Percentiles rank a stretch among this genome's conserved stretches.
Evolutionary conservation across 2,797 vertebrate genomes (phyloP).

Genomic region (Anomalospiza imberbis): DNA sequence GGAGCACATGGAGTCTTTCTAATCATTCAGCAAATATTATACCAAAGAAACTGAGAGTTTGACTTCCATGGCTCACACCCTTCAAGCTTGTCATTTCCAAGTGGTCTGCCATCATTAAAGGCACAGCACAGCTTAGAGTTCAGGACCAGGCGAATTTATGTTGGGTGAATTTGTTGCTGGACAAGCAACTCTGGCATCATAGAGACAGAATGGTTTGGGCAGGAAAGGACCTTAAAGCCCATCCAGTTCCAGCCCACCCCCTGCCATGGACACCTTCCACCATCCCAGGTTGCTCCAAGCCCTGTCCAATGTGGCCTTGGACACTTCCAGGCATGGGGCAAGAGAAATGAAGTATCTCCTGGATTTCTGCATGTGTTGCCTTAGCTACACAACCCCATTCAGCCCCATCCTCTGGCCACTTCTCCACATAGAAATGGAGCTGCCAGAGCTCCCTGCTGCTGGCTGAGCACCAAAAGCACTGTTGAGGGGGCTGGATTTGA

Average conservation of each 20-base stretch:
- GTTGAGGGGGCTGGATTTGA: background rate
- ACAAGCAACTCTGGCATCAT: background rate
- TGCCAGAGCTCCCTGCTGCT: background rate
- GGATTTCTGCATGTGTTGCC: background rate
- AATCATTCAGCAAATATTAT: background rate
- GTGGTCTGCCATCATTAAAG: background rate
- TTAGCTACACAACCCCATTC: background rate
- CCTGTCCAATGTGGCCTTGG: background rate
- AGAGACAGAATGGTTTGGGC: background rate
- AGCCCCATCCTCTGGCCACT: background rate
- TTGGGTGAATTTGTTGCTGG: background rate
- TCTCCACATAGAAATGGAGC: background rate
- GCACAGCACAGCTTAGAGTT: background rate
- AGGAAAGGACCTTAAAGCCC: background rate
- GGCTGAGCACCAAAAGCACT: background rate
- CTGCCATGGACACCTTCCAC: background rate
- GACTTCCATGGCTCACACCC: background rate
- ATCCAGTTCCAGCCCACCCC: too few species aligned
- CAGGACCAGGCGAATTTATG: background rate
- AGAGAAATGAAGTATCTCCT: background rate
- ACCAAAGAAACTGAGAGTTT: background rate
- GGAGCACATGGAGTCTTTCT: background rate
- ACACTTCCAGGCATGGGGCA: background rate
- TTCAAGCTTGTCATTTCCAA: background rate
- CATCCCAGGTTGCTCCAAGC: background rate